These are phyloP conservation scores for Chelonia mydas DNA, from an alignment of 2,797 vertebrate species.

Conservation along the genomic window DNA sequence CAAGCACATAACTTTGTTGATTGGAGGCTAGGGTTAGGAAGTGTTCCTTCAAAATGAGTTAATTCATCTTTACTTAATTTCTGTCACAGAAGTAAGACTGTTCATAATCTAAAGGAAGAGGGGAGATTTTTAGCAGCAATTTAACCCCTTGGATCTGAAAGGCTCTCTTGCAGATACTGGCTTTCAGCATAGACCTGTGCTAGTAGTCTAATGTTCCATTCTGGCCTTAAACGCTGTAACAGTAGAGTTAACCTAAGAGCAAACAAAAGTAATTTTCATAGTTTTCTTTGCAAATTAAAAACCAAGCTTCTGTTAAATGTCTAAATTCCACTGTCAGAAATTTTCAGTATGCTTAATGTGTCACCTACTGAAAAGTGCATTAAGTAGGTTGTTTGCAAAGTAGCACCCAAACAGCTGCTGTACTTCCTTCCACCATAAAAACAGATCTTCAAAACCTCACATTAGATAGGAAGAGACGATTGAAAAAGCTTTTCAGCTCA, in stretches of 20 bases:
- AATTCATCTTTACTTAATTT: neutral
- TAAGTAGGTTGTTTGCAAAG: constrained; percentile 43
- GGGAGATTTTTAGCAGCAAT: neutral
- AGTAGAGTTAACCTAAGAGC: constrained; percentile 34
- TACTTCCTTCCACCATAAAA: constrained; percentile 56
- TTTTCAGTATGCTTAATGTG: constrained; percentile 49
- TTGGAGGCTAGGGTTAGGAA: neutral
- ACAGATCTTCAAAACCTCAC: constrained; percentile 27
- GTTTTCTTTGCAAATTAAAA: constrained; percentile 48
- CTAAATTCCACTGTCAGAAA: constrained; percentile 30
- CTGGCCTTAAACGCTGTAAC: neutral
- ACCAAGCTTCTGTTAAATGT: neutral
- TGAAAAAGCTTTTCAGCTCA: constrained; percentile 54
- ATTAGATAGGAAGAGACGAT: constrained; percentile 5
- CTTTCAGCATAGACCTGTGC: constrained; percentile 51
- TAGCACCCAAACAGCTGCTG: constrained; percentile 16
- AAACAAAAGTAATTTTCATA: constrained; percentile 60
- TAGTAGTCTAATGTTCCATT: neutral
- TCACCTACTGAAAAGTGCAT: constrained; percentile 9
- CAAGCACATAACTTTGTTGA: neutral
- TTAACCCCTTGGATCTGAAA: neutral
- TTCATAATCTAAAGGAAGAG: neutral
- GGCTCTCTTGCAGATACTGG: neutral
- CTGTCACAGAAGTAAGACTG: neutral
- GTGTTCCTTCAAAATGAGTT: neutral